Evolutionary conservation across 2,888 invertebrate genomes (phyloP).

Genomic region (Latrodectus elegans): DNA sequence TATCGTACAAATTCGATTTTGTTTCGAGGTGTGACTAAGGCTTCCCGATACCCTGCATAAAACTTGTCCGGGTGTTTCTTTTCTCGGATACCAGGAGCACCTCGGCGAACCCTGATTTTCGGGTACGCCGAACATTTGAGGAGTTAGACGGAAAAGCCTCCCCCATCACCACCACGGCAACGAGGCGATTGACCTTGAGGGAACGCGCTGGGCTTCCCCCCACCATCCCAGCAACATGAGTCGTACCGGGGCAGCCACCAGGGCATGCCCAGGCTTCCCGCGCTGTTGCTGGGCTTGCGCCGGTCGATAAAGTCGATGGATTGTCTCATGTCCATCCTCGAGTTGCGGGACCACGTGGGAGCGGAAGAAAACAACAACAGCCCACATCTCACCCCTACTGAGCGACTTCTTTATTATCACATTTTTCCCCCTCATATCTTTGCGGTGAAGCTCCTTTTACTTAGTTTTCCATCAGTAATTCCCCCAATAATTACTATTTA

Average conservation of each 20-base stretch:
- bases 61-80: neutral
- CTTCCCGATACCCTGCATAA: neutral
- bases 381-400: neutral
- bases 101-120: slow-evolving; percentile 6
- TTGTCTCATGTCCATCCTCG: slow-evolving; percentile 18
- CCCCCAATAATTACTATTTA: no score
- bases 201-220: neutral
- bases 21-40: no score
- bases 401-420: neutral
- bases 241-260: slow-evolving; percentile 5
- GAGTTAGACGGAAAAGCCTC: neutral
- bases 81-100: slow-evolving; percentile 7
- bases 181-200: slow-evolving; percentile 15
- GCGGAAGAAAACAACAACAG: slow-evolving; percentile 14
- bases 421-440: neutral
- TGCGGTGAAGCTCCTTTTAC: no score
- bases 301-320: slow-evolving; percentile 37
- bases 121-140: neutral
- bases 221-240: neutral
- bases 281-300: slow-evolving; percentile 52
- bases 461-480: no score
- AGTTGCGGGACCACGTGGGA: slow-evolving; percentile 19
- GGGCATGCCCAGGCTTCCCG: slow-evolving; percentile 35
- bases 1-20: no score
- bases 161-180: no score